phyloP scores from a whole-genome alignment of 1,140 invertebrate species.

The Caenorhabditis remanei region DNA sequence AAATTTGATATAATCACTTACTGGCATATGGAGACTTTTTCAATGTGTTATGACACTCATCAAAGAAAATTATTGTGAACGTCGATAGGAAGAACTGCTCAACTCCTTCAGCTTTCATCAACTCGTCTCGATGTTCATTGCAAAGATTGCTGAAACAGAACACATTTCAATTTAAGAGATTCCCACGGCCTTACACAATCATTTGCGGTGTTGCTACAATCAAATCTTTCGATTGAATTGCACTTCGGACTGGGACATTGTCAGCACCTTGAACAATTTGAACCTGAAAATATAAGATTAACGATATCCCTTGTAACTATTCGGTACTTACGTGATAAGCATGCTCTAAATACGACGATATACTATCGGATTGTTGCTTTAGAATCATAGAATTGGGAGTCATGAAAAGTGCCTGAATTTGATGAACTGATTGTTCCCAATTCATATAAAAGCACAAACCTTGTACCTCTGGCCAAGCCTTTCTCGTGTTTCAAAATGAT shows the following conservation, averaged over 20 bases:
- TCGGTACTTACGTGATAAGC: conserved; percentile 11
- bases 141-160: conserved; percentile 19
- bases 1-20: conserved; percentile 17
- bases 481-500: conserved; percentile 58
- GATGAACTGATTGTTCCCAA: too few species aligned
- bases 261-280: conserved; percentile 56
- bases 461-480: conserved; percentile 60
- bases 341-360: conserved; percentile 65
- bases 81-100: conserved; percentile 57
- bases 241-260: conserved; percentile 36
- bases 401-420: conserved; percentile 57
- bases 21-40: conserved; percentile 78
- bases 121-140: conserved; percentile 17
- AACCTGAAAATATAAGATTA: background rate
- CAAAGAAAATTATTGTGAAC: conserved; percentile 69
- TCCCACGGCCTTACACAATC: conserved; percentile 72
- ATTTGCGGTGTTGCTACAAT: conserved; percentile 78
- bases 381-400: conserved; percentile 77
- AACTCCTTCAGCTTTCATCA: background rate
- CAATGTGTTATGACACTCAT: conserved; percentile 79
- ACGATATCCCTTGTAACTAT: too few species aligned
- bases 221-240: conserved; percentile 69
- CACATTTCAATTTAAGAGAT: background rate
- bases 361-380: conserved; percentile 74
- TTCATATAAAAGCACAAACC: background rate